phyloP scores from a whole-genome alignment of 2,888 invertebrate genomes.

The Hetaerina titia region DNA sequence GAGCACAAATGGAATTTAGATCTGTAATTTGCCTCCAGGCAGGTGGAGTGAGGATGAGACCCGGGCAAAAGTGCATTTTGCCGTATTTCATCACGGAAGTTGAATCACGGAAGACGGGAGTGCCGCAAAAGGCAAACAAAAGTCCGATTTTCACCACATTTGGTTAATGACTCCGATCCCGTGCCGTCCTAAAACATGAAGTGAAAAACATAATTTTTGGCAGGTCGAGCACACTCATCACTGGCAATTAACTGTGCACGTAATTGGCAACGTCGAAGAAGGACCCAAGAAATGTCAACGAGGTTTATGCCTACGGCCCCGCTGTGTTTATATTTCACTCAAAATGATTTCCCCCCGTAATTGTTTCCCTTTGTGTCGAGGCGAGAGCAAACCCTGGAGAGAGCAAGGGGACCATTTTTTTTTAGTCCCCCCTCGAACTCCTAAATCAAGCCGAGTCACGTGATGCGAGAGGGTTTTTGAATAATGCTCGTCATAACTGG shows the following conservation, averaged over 20 bases:
- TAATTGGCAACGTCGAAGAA: constrained; percentile 1
- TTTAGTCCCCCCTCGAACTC: background rate
- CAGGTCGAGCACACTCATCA: background rate
- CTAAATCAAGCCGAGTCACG: background rate
- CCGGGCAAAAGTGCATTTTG: background rate
- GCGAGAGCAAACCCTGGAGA: background rate
- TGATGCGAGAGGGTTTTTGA: background rate
- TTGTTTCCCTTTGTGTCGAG: constrained; percentile 1
- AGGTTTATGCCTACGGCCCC: background rate
- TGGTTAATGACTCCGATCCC: background rate
- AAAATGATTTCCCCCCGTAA: background rate
- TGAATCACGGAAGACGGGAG: too few relatives aligned
- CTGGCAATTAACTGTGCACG: background rate
- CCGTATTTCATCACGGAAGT: background rate
- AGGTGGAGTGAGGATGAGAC: background rate
- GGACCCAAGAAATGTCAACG: background rate
- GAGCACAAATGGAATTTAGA: constrained; percentile 4
- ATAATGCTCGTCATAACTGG: constrained; percentile 4
- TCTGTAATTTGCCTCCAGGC: background rate
- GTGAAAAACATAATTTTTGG: background rate
- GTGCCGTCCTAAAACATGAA: background rate
- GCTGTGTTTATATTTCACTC: background rate
- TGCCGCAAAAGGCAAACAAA: background rate
- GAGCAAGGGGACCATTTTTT: background rate
- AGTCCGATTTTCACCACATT: background rate